These are phyloP conservation scores for Hyppa rectilinea DNA, from an alignment of 2,888 invertebrate species.

Conservation along the genomic window DNA sequence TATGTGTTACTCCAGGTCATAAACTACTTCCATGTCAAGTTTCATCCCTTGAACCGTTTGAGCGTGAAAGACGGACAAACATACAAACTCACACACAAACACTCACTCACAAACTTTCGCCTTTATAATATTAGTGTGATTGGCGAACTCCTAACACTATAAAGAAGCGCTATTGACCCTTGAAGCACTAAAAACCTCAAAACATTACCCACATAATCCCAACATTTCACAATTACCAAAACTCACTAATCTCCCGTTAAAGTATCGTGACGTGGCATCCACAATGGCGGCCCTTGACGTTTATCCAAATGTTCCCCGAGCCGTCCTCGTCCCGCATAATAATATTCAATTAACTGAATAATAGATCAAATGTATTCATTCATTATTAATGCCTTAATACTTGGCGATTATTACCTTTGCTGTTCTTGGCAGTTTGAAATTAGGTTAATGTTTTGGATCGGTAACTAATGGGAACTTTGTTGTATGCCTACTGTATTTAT, in stretches of 20 bases:
- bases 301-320: conserved; percentile 65
- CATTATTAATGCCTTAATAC: conserved; percentile 50
- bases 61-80: too few species aligned
- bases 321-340: conserved; percentile 56
- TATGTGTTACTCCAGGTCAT: too few species aligned
- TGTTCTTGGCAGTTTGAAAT: conserved; percentile 20
- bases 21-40: too few species aligned
- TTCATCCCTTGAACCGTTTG: too few species aligned
- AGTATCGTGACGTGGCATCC: conserved; percentile 12
- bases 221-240: not conserved
- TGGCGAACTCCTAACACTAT: not conserved
- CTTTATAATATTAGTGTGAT: too few species aligned
- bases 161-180: not conserved
- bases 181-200: not conserved
- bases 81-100: too few species aligned
- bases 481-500: not conserved
- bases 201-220: not conserved
- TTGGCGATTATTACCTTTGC: conserved; percentile 34
- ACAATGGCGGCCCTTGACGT: conserved; percentile 56
- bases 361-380: conserved; percentile 57
- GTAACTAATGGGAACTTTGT: not conserved
- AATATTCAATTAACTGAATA: conserved; percentile 67
- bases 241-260: conserved; percentile 11
- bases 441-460: conserved; percentile 6
- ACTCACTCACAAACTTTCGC: too few species aligned